Conservation (phyloP, 1,140 invertebrate species). For the Macrobrachium rosenbergii region DNA sequence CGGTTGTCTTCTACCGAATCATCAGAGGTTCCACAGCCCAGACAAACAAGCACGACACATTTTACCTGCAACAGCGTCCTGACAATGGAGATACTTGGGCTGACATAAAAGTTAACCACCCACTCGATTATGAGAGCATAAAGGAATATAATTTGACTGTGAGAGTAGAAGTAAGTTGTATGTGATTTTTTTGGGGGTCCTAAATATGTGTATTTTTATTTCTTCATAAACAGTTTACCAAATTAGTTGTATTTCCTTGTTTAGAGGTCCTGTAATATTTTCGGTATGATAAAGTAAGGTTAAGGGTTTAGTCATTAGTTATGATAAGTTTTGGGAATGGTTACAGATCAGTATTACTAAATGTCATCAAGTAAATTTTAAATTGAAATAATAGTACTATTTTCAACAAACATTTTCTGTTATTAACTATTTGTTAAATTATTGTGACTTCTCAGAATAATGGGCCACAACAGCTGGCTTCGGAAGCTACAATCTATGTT, state of each 20-base stretch:
- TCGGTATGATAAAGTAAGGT: no score
- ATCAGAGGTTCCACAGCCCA: conserved; percentile 95
- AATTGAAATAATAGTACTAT: no score
- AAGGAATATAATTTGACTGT: conserved; percentile 97
- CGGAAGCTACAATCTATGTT: conserved; percentile 93
- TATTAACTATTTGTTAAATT: background rate
- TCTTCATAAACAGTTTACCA: no score
- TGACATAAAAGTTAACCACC: conserved; percentile 96
- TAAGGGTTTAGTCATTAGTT: no score
- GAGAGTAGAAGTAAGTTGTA: conserved; percentile 86
- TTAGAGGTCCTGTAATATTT: no score
- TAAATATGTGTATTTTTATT: no score
- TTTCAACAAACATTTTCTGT: no score
- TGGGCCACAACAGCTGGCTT: conserved; percentile 93
- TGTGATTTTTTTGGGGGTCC: no score
- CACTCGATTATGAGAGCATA: conserved; percentile 93
- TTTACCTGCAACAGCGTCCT: conserved; percentile 92
- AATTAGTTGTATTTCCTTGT: no score
- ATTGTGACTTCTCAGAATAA: conserved; percentile 81
- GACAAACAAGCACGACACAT: conserved; percentile 95
- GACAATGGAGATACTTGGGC: conserved; percentile 93
- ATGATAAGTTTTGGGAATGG: no score
- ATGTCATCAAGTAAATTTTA: no score
- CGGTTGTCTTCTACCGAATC: conserved; percentile 92
- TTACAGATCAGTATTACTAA: no score